Percentiles rank a stretch among this genome's conserved stretches.
Evolutionary conservation across 1,140 invertebrate species (phyloP).

Genomic region (Diachasma alloeum): DNA sequence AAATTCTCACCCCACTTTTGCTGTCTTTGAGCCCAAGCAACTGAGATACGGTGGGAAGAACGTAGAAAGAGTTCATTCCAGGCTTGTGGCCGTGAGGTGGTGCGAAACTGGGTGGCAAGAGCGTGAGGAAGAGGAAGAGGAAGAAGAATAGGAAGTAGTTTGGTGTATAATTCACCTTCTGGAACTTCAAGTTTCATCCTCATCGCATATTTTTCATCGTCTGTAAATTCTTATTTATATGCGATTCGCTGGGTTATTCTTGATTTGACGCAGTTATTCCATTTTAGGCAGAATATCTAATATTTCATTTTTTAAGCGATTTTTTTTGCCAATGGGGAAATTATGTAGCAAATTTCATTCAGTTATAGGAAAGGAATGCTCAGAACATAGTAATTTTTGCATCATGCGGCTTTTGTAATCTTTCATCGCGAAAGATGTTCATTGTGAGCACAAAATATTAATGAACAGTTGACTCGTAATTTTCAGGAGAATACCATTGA

Average conservation of each 20-base stretch:
- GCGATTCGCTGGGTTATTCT: conserved; percentile 56
- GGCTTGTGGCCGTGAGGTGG: not conserved
- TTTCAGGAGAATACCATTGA: too few species aligned
- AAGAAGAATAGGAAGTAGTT: not conserved
- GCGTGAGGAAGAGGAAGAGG: not conserved
- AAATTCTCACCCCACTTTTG: conserved; percentile 8
- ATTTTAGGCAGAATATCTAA: not conserved
- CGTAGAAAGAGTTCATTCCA: conserved; percentile 14
- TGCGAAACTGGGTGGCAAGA: not conserved
- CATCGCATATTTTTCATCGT: conserved; percentile 58
- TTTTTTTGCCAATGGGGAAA: too few species aligned
- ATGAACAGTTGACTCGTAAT: too few species aligned
- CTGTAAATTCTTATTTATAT: conserved; percentile 65
- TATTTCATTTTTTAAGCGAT: too few species aligned
- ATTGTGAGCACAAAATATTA: too few species aligned
- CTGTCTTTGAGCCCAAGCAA: conserved; percentile 14
- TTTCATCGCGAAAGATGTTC: too few species aligned
- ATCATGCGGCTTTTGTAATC: too few species aligned
- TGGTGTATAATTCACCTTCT: not conserved
- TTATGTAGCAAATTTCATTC: too few species aligned
- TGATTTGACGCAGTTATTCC: conserved; percentile 42
- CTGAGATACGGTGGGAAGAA: conserved; percentile 15
- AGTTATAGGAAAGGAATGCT: too few species aligned
- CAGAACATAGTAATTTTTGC: too few species aligned
- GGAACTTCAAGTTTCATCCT: conserved; percentile 42